A percentile compares a stretch with the other conserved stretches of the same genome.
Conservation (phyloP, 1,140 invertebrate genomes). For the Phortica variegata region DNA sequence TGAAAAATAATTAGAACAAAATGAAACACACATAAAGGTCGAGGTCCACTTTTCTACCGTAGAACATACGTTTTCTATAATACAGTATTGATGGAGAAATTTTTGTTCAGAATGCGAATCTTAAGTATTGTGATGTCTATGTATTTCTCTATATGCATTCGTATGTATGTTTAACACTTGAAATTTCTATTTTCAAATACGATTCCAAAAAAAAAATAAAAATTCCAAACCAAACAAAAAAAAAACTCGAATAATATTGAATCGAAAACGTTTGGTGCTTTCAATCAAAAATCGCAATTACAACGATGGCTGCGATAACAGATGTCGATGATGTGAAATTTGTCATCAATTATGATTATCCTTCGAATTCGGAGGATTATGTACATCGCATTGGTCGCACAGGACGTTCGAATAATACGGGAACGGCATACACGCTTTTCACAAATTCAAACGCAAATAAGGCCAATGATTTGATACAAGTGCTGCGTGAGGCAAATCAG, state of each 20-base stretch:
- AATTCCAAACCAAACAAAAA: constrained; percentile 21
- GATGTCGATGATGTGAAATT: constrained; percentile 99
- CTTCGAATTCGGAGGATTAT: constrained; percentile 98
- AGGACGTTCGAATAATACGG: constrained; percentile 87
- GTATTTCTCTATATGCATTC: too few species aligned
- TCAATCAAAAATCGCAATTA: constrained; percentile 3
- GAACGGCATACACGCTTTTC: constrained; percentile 99
- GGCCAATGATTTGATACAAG: constrained; percentile 87
- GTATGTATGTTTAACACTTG: constrained; percentile 35
- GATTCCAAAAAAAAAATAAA: constrained; percentile 18
- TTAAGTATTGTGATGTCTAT: too few species aligned
- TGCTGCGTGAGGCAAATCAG: constrained; percentile 94
- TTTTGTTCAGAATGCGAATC: constrained; percentile 56
- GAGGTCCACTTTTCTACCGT: constrained; percentile 56
- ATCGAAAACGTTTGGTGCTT: too few species aligned
- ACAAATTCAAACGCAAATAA: constrained; percentile 90
- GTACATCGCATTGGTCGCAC: constrained; percentile 99
- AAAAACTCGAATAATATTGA: too few species aligned
- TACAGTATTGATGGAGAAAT: constrained; percentile 56
- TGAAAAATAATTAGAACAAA: constrained; percentile 23
- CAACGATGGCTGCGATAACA: too few species aligned
- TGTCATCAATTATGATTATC: constrained; percentile 99
- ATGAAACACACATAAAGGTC: constrained; percentile 44
- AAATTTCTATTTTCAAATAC: constrained; percentile 47
- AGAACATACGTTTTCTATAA: constrained; percentile 46